These are phyloP conservation scores for Chymomyza amoena DNA, from an alignment of 2,888 invertebrate species.

Conservation along the genomic window DNA sequence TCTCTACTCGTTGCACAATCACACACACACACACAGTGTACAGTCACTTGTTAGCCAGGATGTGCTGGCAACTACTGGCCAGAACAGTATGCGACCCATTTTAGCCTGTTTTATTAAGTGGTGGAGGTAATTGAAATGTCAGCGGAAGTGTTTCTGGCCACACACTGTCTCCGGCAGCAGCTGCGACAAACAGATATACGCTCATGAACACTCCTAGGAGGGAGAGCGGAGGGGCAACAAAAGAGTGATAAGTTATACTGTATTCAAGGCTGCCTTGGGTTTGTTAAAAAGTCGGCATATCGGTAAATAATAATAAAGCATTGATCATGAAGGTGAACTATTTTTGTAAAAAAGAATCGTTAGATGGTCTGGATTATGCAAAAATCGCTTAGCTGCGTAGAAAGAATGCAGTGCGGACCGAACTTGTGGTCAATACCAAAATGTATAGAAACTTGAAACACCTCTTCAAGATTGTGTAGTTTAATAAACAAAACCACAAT, in stretches of 20 bases:
- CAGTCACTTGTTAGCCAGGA: neutral
- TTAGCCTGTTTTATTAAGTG: slow-evolving; percentile 57
- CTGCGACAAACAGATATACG: neutral
- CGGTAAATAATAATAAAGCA: too few species aligned
- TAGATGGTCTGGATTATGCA: too few species aligned
- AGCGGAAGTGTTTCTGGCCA: slow-evolving; percentile 75
- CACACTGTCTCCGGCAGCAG: slow-evolving; percentile 64
- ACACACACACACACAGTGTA: slow-evolving; percentile 16
- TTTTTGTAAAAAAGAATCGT: too few species aligned
- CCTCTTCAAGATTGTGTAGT: too few species aligned
- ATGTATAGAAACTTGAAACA: too few species aligned
- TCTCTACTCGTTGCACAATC: slow-evolving; percentile 39
- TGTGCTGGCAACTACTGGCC: neutral
- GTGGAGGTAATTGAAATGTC: slow-evolving; percentile 78
- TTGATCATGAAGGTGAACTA: too few species aligned
- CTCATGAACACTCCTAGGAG: neutral
- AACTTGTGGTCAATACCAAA: too few species aligned
- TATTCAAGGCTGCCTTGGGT: neutral
- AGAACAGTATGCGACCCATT: slow-evolving; percentile 9
- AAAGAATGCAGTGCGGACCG: too few species aligned
- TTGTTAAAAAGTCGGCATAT: too few species aligned
- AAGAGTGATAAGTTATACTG: neutral
- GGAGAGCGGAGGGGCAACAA: neutral
- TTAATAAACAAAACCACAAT: too few species aligned
- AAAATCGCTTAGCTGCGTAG: too few species aligned